These are phyloP conservation scores for Thamnophis elegans DNA, from an alignment of 2,797 vertebrate genomes.

Conservation along the genomic window DNA sequence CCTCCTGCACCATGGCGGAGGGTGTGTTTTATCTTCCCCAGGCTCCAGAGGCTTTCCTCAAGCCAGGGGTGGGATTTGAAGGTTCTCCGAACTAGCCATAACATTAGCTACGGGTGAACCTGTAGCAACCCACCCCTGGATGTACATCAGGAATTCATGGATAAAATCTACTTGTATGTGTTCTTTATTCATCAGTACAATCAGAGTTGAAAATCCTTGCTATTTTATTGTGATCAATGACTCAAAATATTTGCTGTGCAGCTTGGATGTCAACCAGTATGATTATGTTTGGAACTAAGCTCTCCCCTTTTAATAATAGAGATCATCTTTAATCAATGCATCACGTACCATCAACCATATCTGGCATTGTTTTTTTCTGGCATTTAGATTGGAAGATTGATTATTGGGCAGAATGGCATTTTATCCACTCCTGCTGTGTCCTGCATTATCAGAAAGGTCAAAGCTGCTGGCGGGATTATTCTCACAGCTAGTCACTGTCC, in stretches of 20 bases:
- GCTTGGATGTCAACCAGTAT: background rate
- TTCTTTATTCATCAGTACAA: background rate
- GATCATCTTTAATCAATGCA: background rate
- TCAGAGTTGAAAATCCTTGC: background rate
- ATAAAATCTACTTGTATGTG: background rate
- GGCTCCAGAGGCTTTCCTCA: too few relatives aligned
- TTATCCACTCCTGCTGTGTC: conserved; percentile 97
- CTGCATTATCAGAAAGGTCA: conserved; percentile 98
- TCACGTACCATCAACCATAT: background rate
- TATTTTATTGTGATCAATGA: background rate
- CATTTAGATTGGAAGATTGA: conserved; percentile 90
- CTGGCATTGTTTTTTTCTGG: conserved; percentile 25
- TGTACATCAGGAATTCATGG: background rate
- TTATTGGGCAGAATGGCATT: conserved; percentile 95
- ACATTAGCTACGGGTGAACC: too few relatives aligned
- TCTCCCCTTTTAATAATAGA: background rate
- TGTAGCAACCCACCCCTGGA: too few relatives aligned
- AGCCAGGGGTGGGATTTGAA: too few relatives aligned
- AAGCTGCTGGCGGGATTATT: conserved; percentile 96
- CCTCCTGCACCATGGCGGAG: too few relatives aligned
- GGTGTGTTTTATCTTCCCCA: too few relatives aligned
- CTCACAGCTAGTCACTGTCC: conserved; percentile 97
- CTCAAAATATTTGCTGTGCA: background rate
- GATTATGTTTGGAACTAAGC: background rate
- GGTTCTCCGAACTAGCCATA: too few relatives aligned